These are phyloP conservation scores for Caenorhabditis macrosperma DNA, from an alignment of 2,888 invertebrate genomes.

Conservation along the genomic window DNA sequence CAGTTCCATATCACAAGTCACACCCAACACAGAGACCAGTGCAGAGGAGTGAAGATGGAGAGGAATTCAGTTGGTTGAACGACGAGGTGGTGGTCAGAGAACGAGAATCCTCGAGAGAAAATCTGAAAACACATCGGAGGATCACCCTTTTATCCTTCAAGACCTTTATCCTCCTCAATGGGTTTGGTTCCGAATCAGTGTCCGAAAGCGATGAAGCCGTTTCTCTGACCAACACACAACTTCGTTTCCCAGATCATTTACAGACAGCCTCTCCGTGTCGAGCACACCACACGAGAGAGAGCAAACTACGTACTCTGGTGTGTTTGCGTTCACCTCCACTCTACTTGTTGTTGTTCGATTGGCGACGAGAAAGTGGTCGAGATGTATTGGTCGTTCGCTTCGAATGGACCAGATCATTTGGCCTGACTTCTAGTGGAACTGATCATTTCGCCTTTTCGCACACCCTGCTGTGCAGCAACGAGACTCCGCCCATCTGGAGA, in stretches of 20 bases:
- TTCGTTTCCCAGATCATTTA: no score
- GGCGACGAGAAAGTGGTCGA: constrained; percentile 40
- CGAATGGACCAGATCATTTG: constrained; percentile 31
- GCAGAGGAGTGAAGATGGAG: neutral
- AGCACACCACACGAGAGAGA: neutral
- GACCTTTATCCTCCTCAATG: no score
- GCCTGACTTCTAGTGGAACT: constrained; percentile 39
- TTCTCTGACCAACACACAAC: no score
- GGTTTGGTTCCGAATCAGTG: no score
- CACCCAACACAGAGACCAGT: neutral
- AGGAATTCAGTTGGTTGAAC: no score
- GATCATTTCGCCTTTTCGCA: constrained; percentile 32
- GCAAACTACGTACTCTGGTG: constrained; percentile 24
- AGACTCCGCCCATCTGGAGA: constrained; percentile 10
- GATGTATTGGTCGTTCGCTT: constrained; percentile 33
- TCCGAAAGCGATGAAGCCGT: no score
- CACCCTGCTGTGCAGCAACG: neutral
- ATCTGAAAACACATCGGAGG: no score
- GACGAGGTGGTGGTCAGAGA: no score
- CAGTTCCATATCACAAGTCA: constrained; percentile 20
- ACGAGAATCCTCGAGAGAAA: no score
- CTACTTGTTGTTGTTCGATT: constrained; percentile 1
- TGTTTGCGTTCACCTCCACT: neutral
- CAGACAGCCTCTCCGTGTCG: neutral
- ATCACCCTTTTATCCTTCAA: no score